Conservation (phyloP, 2,113 vertebrate genomes). For the Castor canadensis region DNA sequence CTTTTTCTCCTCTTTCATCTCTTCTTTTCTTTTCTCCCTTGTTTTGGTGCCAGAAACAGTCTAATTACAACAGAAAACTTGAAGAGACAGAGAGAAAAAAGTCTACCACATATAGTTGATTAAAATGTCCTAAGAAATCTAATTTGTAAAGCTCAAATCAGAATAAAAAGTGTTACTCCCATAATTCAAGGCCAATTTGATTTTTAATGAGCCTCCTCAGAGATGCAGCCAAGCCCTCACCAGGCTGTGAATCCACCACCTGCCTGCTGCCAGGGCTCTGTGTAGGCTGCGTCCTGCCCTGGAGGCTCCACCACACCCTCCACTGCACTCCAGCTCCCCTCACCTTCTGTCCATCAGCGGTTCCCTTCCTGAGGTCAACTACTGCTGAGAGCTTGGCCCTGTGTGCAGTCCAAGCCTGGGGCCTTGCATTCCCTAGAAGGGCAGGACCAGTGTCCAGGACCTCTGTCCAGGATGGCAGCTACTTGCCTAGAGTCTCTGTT, state of each 20-base stretch:
- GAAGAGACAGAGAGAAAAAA: conserved; percentile 42
- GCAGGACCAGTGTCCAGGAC: not conserved
- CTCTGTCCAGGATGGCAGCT: too few relatives aligned
- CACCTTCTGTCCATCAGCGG: accelerated
- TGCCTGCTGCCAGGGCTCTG: not conserved
- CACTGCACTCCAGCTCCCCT: not conserved
- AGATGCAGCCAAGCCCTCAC: conserved; percentile 46
- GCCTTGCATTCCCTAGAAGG: not conserved
- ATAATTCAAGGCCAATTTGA: conserved; percentile 35
- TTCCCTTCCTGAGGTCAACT: not conserved
- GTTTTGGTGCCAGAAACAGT: not conserved
- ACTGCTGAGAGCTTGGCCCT: too few relatives aligned
- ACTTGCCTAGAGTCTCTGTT: too few relatives aligned
- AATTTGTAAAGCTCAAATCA: conserved; percentile 70
- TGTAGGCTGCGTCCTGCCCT: accelerated
- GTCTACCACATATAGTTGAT: conserved; percentile 45
- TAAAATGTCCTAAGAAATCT: conserved; percentile 72
- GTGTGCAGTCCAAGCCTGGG: not conserved
- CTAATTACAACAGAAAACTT: conserved; percentile 57
- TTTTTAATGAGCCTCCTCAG: conserved; percentile 58
- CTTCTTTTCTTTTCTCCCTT: not conserved
- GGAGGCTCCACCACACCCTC: accelerated
- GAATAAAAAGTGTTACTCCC: conserved; percentile 64
- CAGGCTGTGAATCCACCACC: conserved; percentile 1
- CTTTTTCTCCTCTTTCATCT: not conserved